A percentile compares a stretch with the other conserved stretches of the same genome.
Conservation (phyloP, 1,140 invertebrate genomes). For the Alviniconcha marisindica region DNA sequence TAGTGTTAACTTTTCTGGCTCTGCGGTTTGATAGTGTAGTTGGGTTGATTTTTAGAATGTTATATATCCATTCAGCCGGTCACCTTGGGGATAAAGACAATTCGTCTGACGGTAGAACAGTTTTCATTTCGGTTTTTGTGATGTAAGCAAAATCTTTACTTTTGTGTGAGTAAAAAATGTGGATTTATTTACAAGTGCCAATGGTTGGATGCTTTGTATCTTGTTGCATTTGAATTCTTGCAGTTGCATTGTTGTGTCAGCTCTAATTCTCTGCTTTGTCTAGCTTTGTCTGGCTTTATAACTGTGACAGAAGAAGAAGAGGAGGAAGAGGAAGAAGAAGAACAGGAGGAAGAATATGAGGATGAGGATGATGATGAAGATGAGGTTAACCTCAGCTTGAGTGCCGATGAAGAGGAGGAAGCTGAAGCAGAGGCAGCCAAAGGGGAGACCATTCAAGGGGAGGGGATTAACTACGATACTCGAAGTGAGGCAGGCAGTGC, state of each 20-base stretch:
- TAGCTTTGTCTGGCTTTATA: not conserved
- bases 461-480: slow-evolving; percentile 67
- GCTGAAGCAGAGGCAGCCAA: slow-evolving; percentile 54
- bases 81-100: too few species aligned
- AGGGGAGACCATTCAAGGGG: slow-evolving; percentile 41
- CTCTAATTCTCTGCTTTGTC: not conserved
- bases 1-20: too few species aligned
- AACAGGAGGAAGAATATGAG: not conserved
- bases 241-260: not conserved
- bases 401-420: slow-evolving; percentile 53
- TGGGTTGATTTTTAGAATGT: too few species aligned
- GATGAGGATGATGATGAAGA: slow-evolving; percentile 25
- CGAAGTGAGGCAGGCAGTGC: slow-evolving; percentile 68
- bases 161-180: too few species aligned
- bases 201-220: too few species aligned
- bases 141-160: too few species aligned
- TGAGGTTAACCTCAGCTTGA: slow-evolving; percentile 48
- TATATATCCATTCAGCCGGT: too few species aligned
- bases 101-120: too few species aligned
- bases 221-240: too few species aligned
- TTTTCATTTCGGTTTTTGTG: too few species aligned
- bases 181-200: too few species aligned
- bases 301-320: slow-evolving; percentile 35
- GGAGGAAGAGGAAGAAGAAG: slow-evolving; percentile 30
- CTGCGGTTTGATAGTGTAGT: too few species aligned